Conservation (phyloP, 2,797 vertebrate genomes). For the Coilia nasus region DNA sequence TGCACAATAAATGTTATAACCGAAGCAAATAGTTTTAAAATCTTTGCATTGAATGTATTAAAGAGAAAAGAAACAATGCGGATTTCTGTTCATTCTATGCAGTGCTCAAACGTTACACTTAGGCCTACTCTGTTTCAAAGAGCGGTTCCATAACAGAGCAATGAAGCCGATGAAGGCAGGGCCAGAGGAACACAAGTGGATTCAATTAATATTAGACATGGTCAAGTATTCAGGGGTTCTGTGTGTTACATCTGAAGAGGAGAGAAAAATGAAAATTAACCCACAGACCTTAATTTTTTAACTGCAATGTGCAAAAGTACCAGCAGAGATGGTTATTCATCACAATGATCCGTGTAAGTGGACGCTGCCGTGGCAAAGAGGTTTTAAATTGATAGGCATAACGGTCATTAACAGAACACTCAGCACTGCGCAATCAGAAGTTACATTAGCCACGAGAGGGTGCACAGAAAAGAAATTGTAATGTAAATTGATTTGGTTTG, state of each 20-base stretch:
- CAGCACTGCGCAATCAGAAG: slow-evolving; percentile 74
- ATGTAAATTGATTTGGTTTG: slow-evolving; percentile 60
- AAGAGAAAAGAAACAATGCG: too few species aligned
- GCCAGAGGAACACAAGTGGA: slow-evolving; percentile 62
- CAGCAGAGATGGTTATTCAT: slow-evolving; percentile 75
- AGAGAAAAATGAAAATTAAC: slow-evolving; percentile 74
- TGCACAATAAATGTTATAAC: too few species aligned
- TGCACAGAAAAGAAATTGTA: slow-evolving; percentile 58
- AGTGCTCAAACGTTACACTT: neutral
- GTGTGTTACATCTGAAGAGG: slow-evolving; percentile 73
- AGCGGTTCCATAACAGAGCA: slow-evolving; percentile 63
- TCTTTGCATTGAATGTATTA: too few species aligned
- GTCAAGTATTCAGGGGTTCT: slow-evolving; percentile 72
- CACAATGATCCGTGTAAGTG: slow-evolving; percentile 72
- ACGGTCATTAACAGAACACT: slow-evolving; percentile 76
- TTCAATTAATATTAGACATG: slow-evolving; percentile 75
- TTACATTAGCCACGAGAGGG: slow-evolving; percentile 71
- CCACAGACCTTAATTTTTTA: slow-evolving; percentile 69
- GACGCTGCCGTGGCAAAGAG: slow-evolving; percentile 69
- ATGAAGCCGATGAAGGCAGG: slow-evolving; percentile 69
- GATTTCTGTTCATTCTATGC: neutral
- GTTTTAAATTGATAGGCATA: slow-evolving; percentile 78
- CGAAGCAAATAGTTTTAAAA: too few species aligned
- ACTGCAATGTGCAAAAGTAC: slow-evolving; percentile 73
- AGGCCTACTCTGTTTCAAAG: slow-evolving; percentile 53